Base-by-base conservation (phyloP, 92 coral and sea anemone species). In the Isaurus tuberculatus region DNA sequence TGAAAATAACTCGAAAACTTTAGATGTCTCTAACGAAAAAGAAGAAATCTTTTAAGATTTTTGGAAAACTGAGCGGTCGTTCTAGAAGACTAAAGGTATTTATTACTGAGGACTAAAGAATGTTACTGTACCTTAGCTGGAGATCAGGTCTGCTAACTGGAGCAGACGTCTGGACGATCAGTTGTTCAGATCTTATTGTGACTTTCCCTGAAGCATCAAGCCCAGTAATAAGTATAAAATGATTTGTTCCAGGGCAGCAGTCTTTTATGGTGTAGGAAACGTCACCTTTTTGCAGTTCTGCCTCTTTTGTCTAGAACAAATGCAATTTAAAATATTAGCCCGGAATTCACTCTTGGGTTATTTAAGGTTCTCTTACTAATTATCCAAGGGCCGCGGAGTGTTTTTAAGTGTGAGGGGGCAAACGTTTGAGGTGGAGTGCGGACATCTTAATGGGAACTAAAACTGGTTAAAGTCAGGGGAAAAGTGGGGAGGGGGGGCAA, bases 171-270 rank as follows among this genome's bases (percentile, higher is more conserved):
- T 93, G 98, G 4, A 94, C 91, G 17, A 91, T 93, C 51, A 83
- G 73, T 82, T 95, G 98, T 40, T 89, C 72, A 9, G 98, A 95
- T 65, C 94, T 88, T 48, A 93, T 77, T 1, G 94, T 73, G 85
- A 95, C 94, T 48, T 85, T 86, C 2, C 98, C 95, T 64, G 44
- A 81, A 9, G 85, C 73, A 69, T 91, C 93, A 19, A 90, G 78
- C 51, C 94, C 91, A n/a, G 93, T 93, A 16, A 95, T 92, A 11
- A 95, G 94, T 15, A 95, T 85, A 80, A 94, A 95, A 82, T 95
- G 93, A 75, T 89, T 95, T 73, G 98, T 95, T 23, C 98, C 98
- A 5, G 93, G 87, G 22, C 34, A 70, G 69, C 98, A 95, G 32
- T 86, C 94, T 40, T 86, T 89, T 17, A 93, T 89, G 17, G 80